Conservation (phyloP, 2,113 vertebrate genomes). For the Motacilla tschutschensis region DNA sequence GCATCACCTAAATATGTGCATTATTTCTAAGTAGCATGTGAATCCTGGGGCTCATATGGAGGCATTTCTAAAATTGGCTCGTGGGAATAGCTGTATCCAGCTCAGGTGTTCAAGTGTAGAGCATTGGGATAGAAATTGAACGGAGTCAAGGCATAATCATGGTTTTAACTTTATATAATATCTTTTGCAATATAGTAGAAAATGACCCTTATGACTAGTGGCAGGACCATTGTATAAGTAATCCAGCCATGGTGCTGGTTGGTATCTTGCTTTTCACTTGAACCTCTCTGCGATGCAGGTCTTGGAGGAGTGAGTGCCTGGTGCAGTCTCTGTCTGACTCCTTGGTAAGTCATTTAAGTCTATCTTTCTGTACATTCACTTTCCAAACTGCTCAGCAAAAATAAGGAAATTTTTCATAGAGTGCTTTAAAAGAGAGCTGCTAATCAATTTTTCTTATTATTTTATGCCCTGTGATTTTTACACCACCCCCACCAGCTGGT, state of each 20-base stretch:
- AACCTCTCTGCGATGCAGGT: conserved; percentile 31
- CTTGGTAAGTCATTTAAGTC: conserved; percentile 51
- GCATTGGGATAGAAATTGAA: conserved; percentile 31
- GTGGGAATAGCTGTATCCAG: conserved; percentile 1
- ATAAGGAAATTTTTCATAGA: conserved; percentile 58
- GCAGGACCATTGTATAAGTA: conserved; percentile 53
- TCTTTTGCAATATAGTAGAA: conserved; percentile 50
- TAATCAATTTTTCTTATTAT: conserved; percentile 93
- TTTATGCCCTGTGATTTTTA: conserved; percentile 91
- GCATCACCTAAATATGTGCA: conserved; percentile 30
- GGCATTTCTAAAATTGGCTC: conserved; percentile 44
- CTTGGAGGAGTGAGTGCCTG: conserved; percentile 28
- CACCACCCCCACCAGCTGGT: conserved; percentile 91
- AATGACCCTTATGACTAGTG: conserved; percentile 55
- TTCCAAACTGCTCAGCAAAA: conserved; percentile 52
- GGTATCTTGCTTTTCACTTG: conserved; percentile 45
- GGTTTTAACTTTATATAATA: conserved; percentile 42
- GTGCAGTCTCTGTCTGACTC: conserved; percentile 12
- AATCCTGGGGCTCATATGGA: conserved; percentile 22
- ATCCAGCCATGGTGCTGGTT: not conserved
- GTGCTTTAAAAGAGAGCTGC: conserved; percentile 85
- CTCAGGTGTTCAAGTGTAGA: conserved; percentile 29
- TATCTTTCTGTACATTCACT: conserved; percentile 17
- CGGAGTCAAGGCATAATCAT: conserved; percentile 43
- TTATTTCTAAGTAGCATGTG: conserved; percentile 32